Evolutionary conservation across 2,888 invertebrate species (phyloP).

Genomic region (Chymomyza fuscimana): DNA sequence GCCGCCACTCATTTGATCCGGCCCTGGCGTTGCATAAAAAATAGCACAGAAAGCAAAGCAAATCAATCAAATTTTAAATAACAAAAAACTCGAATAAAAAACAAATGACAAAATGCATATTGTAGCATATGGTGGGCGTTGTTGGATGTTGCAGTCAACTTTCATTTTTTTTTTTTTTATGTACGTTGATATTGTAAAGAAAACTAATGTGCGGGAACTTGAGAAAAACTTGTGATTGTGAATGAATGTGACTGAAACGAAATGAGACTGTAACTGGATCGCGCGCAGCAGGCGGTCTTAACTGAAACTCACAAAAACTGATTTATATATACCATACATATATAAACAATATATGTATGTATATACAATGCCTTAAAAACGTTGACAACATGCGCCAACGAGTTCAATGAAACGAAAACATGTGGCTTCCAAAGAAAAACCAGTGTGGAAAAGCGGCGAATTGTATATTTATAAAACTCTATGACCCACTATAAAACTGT

Average conservation of each 20-base stretch:
- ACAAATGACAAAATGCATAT: constrained; percentile 8
- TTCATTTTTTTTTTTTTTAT: constrained; percentile 53
- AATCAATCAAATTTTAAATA: constrained; percentile 2
- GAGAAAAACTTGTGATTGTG: neutral
- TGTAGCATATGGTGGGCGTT: constrained; percentile 34
- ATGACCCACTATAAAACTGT: neutral
- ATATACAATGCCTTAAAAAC: neutral
- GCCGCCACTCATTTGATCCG: too few relatives aligned
- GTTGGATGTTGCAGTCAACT: constrained; percentile 47
- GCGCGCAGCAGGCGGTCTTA: constrained; percentile 45
- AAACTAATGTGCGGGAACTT: constrained; percentile 6
- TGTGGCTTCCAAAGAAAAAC: constrained; percentile 10
- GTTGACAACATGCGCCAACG: constrained; percentile 29
- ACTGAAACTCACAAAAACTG: constrained; percentile 33
- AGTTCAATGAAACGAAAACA: constrained; percentile 55
- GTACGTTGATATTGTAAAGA: constrained; percentile 18
- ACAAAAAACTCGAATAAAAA: neutral
- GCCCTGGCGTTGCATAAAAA: neutral
- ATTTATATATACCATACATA: neutral
- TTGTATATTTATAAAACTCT: neutral
- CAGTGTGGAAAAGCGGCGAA: neutral
- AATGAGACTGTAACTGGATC: constrained; percentile 61
- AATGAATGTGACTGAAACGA: neutral
- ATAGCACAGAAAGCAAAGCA: constrained; percentile 2
- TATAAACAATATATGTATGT: too few relatives aligned